Evolutionary conservation across 2,888 invertebrate genomes (phyloP).

Genomic region (Bedellia somnulentella): DNA sequence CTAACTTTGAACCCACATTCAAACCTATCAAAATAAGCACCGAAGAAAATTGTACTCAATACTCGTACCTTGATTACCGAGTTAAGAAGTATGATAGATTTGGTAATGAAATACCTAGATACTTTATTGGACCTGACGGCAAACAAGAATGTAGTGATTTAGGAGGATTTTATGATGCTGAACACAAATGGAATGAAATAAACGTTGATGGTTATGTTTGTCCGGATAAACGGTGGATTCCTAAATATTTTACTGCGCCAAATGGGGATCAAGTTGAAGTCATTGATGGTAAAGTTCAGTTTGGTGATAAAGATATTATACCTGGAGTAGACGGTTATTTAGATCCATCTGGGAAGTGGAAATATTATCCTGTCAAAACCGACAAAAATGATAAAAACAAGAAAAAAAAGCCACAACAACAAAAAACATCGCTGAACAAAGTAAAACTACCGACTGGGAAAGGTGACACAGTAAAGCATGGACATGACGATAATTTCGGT

Average conservation of each 20-base stretch:
- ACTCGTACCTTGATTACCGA: conserved; percentile 38
- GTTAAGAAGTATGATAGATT: conserved; percentile 34
- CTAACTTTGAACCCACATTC: conserved; percentile 28
- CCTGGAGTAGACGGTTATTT: neutral
- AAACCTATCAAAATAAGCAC: conserved; percentile 26
- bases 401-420: conserved; percentile 3
- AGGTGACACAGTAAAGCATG: neutral
- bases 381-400: conserved; percentile 5
- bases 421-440: neutral
- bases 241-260: conserved; percentile 32
- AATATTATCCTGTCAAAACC: neutral
- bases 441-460: neutral
- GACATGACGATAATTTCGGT: conserved; percentile 34
- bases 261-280: conserved; percentile 32
- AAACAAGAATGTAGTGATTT: conserved; percentile 44
- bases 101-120: conserved; percentile 41
- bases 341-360: neutral
- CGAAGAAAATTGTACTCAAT: conserved; percentile 27
- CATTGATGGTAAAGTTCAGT: conserved; percentile 35
- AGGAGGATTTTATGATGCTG: conserved; percentile 44
- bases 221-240: conserved; percentile 42
- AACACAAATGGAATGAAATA: conserved; percentile 40
- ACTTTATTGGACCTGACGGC: conserved; percentile 44
- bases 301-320: conserved; percentile 6
- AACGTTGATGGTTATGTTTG: conserved; percentile 39